These are phyloP conservation scores for Himalopsyche japonica DNA, from an alignment of 2,888 invertebrate species.

Conservation along the genomic window DNA sequence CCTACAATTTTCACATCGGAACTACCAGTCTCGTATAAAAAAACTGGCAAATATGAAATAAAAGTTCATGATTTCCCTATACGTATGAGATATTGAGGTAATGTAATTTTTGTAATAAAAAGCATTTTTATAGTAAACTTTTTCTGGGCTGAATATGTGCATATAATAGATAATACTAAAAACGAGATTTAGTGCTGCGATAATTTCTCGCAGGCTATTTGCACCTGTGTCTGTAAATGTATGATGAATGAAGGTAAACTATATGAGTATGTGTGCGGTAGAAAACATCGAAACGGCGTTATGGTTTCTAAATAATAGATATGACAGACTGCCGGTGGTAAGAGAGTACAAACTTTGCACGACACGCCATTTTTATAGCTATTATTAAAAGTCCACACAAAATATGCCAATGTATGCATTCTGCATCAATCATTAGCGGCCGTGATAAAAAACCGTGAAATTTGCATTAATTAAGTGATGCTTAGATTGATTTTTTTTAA, in stretches of 20 bases:
- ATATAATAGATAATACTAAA: background rate
- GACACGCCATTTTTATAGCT: constrained; percentile 25
- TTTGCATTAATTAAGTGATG: background rate
- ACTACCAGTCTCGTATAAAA: too few species aligned
- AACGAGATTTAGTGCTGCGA: background rate
- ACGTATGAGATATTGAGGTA: background rate
- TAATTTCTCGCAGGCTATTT: constrained; percentile 4
- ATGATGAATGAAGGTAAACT: background rate
- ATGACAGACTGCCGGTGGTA: background rate
- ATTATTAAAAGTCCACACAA: constrained; percentile 6
- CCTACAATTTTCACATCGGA: too few species aligned
- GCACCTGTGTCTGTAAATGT: constrained; percentile 1
- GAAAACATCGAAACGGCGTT: constrained; percentile 31
- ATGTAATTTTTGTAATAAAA: background rate
- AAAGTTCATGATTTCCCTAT: background rate
- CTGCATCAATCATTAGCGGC: background rate
- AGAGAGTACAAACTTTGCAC: constrained; percentile 9
- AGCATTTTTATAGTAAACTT: background rate
- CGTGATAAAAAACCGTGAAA: background rate
- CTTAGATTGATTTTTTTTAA: background rate
- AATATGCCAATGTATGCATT: background rate
- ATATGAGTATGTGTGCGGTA: background rate
- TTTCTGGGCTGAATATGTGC: background rate
- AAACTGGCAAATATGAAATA: too few species aligned
- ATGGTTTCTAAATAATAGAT: constrained; percentile 37